phyloP scores from a whole-genome alignment of 2,113 vertebrate genomes.

The Centropus unirufus region DNA sequence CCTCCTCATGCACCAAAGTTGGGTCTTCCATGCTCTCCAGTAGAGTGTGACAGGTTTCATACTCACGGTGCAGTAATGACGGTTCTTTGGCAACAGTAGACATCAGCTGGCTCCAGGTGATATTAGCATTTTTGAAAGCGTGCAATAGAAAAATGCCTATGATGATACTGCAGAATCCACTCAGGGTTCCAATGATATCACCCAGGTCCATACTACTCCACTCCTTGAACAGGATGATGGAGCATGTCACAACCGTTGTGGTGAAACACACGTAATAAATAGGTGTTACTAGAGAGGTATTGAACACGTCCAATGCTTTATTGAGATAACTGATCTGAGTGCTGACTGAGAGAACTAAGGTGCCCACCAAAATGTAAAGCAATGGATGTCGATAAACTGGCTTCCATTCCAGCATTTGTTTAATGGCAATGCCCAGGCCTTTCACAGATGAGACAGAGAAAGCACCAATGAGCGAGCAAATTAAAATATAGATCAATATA shows the following conservation, averaged over 20 bases:
- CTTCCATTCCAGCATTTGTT: constrained; percentile 71
- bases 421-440: constrained; percentile 82
- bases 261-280: constrained; percentile 86
- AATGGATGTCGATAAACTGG: constrained; percentile 73
- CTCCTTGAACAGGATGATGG: constrained; percentile 83
- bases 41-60: constrained; percentile 68
- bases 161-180: constrained; percentile 81
- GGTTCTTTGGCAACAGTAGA: constrained; percentile 53
- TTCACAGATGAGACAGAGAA: constrained; percentile 86
- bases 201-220: constrained; percentile 78
- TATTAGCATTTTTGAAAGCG: constrained; percentile 77
- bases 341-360: constrained; percentile 73
- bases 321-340: constrained; percentile 86
- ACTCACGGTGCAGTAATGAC: not conserved
- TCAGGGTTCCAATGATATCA: constrained; percentile 79
- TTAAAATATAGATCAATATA: constrained; percentile 80
- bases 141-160: constrained; percentile 83
- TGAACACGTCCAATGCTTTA: constrained; percentile 82
- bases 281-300: constrained; percentile 81
- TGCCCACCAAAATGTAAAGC: constrained; percentile 73
- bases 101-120: constrained; percentile 79
- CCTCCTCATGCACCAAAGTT: constrained; percentile 62
- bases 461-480: constrained; percentile 83
- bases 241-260: constrained; percentile 75
- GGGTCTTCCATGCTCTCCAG: constrained; percentile 70